phyloP scores from a whole-genome alignment of 2,888 invertebrate species.

The Dimorphilus gyrociliatus region DNA sequence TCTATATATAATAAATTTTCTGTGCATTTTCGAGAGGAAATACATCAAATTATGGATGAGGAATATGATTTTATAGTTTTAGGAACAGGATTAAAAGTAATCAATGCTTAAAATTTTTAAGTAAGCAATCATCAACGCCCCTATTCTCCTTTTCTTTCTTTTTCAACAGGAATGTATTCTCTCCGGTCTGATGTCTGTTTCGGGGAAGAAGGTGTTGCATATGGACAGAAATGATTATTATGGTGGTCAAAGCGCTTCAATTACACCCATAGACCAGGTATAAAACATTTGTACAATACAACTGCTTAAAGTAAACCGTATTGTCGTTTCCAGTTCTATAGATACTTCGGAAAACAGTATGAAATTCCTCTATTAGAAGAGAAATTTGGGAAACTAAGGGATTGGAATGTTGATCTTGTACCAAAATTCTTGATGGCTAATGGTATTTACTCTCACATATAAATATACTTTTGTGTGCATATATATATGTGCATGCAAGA shows the following conservation, averaged over 20 bases:
- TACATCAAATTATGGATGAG: conserved; percentile 93
- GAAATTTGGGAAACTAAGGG: conserved; percentile 46
- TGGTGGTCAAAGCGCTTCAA: conserved; percentile 97
- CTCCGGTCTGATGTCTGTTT: conserved; percentile 95
- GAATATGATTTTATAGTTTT: conserved; percentile 98
- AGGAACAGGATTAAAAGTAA: conserved; percentile 84
- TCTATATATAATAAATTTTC: too few relatives aligned
- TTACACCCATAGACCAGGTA: conserved; percentile 84
- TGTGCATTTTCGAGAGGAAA: too few relatives aligned
- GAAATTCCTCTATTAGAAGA: conserved; percentile 12
- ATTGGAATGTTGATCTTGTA: conserved; percentile 99
- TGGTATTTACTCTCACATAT: conserved; percentile 44
- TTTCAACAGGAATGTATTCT: conserved; percentile 72
- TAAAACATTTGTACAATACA: too few relatives aligned
- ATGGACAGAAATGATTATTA: conserved; percentile 99
- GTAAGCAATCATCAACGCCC: neutral
- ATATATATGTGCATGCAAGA: too few relatives aligned
- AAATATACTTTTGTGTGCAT: too few relatives aligned
- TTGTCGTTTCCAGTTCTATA: conserved; percentile 24
- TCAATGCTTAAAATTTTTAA: neutral
- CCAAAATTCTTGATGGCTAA: conserved; percentile 99
- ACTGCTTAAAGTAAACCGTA: too few relatives aligned
- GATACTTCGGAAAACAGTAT: conserved; percentile 24
- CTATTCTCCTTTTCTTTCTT: neutral
- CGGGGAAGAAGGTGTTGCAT: conserved; percentile 96